Evolutionary conservation across 2,888 invertebrate species (phyloP), one percentile per base, ranked within the genome.

Genomic region (Phengaris alcon): DNA sequence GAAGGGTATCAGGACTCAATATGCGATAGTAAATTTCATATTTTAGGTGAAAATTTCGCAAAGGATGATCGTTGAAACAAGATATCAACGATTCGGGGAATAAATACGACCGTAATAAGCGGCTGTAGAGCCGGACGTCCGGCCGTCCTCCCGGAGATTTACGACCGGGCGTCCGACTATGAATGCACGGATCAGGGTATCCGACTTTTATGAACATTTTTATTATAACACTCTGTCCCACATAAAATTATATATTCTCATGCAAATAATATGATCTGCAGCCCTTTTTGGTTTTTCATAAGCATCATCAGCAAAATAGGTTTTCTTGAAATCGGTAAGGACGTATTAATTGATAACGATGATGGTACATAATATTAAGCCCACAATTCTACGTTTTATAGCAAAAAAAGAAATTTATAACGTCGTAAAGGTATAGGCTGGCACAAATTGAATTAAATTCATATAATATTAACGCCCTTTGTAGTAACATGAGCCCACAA

Each of bases 81-180:
- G 70, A 70, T 51, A 70, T 70, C 70, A 70, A 70, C 15, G 69
- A 13, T 46, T 46, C 15, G 70, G 12, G 48, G 15, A 51, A 70
- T 64, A 68, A 35, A 68, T 35, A 52, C 22, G 22, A 51, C 72
- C 54, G 35, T 72, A 72, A 72, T 72, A 72, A 72, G 54, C 72
- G 72, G 72, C 54, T 35, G 72, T 35, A 72, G 52, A 15, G 54
- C 54, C 72, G 72, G 72, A 72, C 52, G 35, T 72, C 72, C 72
- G 72, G 72, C 6, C 69, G 69, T 22, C 54, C 7, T 10, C 22
- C 35, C 52, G 51, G 52, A 72, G 51, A 52, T 72, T 52, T 72
- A 72, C 72, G 52, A 9, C 72, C 52, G 68, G 68, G 48, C 48
- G 59, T 59, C 59, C 59, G 22, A 10, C 64, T 72, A 72, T 54